These are phyloP conservation scores for Camponotus pennsylvanicus DNA, from an alignment of 1,140 invertebrate genomes.

Conservation along the genomic window DNA sequence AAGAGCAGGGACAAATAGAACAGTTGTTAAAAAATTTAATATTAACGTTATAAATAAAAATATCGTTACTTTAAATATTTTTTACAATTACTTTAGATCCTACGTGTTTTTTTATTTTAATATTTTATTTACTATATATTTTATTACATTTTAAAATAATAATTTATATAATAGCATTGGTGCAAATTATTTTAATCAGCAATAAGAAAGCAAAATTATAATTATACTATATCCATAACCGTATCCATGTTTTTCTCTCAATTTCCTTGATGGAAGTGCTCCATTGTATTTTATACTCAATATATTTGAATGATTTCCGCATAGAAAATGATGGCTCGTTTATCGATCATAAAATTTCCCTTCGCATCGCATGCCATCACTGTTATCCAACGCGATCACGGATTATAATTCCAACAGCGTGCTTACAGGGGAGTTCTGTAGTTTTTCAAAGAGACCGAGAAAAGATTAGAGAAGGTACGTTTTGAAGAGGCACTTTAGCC, in stretches of 20 bases:
- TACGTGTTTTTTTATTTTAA: not conserved
- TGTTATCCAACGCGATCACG: constrained; percentile 66
- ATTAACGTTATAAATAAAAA: not conserved
- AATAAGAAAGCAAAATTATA: not conserved
- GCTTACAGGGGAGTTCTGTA: constrained; percentile 36
- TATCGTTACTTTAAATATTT: not conserved
- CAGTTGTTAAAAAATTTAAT: not conserved
- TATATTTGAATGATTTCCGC: not conserved
- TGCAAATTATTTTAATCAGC: not conserved
- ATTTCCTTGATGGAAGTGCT: not conserved
- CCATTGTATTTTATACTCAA: constrained; percentile 23
- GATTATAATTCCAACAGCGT: constrained; percentile 60
- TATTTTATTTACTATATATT: not conserved
- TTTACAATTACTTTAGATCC: not conserved
- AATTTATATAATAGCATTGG: not conserved
- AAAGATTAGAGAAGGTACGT: constrained; percentile 77
- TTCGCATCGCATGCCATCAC: not conserved
- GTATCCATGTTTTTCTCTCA: not conserved
- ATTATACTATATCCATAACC: not conserved
- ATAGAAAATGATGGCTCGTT: constrained; percentile 2
- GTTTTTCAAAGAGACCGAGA: constrained; percentile 71
- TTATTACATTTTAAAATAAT: constrained; percentile 7
- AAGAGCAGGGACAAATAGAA: not conserved
- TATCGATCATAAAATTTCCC: constrained; percentile 50
- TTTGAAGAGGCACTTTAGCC: constrained; percentile 75